Conservation (phyloP, 37 sponge, comb jelly and placozoan genomes). For the Axinella damicornis region DNA sequence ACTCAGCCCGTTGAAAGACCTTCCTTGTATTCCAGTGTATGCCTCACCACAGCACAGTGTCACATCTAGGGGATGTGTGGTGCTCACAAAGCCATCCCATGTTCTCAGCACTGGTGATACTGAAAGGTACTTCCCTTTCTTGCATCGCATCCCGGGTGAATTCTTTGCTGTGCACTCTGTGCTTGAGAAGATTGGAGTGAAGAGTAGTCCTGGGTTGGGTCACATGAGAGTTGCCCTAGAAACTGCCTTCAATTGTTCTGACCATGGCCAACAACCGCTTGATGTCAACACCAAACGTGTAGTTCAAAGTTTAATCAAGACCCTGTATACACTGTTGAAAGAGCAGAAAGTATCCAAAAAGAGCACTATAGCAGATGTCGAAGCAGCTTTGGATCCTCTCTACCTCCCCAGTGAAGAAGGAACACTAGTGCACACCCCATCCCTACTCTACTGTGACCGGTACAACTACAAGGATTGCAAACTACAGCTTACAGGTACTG, state of each 20-base stretch:
- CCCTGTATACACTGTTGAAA: background rate
- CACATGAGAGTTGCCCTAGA: slow-evolving; percentile 23
- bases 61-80: background rate
- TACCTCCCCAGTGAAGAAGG: no score
- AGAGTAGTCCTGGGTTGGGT: background rate
- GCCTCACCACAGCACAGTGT: no score
- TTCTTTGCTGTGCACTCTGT: no score
- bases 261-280: background rate
- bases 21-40: no score
- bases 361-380: no score
- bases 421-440: background rate
- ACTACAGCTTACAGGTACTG: background rate
- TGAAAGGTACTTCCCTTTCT: slow-evolving; percentile 34
- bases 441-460: background rate
- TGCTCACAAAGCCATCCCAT: slow-evolving; percentile 46
- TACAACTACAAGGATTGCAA: background rate
- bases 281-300: background rate
- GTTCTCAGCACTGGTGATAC: slow-evolving; percentile 26
- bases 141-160: background rate
- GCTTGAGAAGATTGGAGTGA: slow-evolving; percentile 9
- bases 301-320: background rate
- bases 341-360: background rate
- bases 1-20: no score
- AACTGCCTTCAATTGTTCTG: background rate
- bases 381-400: no score